Evolutionary conservation across 2,888 invertebrate species (phyloP).

Genomic region (Zhuqinia jingwanae): DNA sequence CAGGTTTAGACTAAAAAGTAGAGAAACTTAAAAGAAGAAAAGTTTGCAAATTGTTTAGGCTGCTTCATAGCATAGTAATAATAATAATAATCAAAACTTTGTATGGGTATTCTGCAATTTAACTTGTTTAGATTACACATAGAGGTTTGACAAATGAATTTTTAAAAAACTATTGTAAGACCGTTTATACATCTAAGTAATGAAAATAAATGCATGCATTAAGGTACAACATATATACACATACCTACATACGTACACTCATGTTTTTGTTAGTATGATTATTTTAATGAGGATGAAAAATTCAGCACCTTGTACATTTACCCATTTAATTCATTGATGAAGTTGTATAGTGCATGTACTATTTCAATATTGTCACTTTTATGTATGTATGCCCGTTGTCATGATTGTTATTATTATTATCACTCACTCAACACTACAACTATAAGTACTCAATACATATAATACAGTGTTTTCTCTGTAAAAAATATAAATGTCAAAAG

Average conservation of each 20-base stretch:
- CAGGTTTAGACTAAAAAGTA: too few species aligned
- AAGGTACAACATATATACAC: too few species aligned
- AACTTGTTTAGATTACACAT: too few species aligned
- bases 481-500: conserved; percentile 16
- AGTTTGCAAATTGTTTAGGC: too few species aligned
- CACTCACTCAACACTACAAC: conserved; percentile 5
- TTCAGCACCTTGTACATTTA: neutral
- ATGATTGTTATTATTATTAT: neutral
- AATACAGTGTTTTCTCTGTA: conserved; percentile 17
- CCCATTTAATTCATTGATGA: neutral
- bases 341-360: neutral
- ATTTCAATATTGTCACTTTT: neutral
- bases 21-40: too few species aligned
- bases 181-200: too few species aligned
- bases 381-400: neutral
- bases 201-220: too few species aligned
- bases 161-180: too few species aligned
- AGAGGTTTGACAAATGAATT: too few species aligned
- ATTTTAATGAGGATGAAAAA: neutral
- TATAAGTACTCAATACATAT: conserved; percentile 15
- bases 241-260: neutral
- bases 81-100: too few species aligned
- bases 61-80: too few species aligned
- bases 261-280: neutral
- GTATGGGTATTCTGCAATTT: too few species aligned